phyloP scores from a whole-genome alignment of 2,113 vertebrate species.

The Muntiacus muntjak region DNA sequence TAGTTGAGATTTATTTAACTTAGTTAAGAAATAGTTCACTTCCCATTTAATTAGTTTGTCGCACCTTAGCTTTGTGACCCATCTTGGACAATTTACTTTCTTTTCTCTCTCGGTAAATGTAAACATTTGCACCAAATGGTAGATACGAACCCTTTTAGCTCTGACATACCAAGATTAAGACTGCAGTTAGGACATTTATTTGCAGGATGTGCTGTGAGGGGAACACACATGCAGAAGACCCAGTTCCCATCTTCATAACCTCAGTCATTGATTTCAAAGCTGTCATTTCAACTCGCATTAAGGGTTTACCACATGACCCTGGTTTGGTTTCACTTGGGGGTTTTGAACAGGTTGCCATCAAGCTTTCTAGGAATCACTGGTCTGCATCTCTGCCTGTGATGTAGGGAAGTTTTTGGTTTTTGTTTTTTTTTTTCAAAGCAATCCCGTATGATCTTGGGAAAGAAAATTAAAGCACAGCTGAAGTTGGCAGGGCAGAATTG shows the following conservation, averaged over 20 bases:
- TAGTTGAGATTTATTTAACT: neutral
- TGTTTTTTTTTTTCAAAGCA: neutral
- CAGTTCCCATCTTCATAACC: neutral
- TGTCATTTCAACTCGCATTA: neutral
- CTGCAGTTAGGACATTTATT: neutral
- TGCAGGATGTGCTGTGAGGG: neutral
- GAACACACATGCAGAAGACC: neutral
- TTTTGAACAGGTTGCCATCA: neutral
- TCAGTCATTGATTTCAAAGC: neutral
- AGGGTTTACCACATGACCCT: neutral
- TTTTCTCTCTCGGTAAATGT: neutral
- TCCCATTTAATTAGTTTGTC: neutral
- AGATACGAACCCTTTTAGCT: neutral
- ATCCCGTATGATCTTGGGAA: conserved; percentile 7
- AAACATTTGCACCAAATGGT: neutral
- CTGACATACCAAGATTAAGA: neutral
- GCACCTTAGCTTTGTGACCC: neutral
- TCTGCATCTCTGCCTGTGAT: neutral
- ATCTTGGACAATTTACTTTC: neutral
- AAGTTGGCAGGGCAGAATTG: neutral
- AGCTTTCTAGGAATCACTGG: neutral
- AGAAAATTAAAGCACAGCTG: conserved; percentile 42
- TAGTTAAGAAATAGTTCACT: neutral
- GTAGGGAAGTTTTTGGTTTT: neutral
- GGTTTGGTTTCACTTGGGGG: neutral